phyloP scores from a whole-genome alignment of 2,797 vertebrate species.

The Eulemur coronatus region DNA sequence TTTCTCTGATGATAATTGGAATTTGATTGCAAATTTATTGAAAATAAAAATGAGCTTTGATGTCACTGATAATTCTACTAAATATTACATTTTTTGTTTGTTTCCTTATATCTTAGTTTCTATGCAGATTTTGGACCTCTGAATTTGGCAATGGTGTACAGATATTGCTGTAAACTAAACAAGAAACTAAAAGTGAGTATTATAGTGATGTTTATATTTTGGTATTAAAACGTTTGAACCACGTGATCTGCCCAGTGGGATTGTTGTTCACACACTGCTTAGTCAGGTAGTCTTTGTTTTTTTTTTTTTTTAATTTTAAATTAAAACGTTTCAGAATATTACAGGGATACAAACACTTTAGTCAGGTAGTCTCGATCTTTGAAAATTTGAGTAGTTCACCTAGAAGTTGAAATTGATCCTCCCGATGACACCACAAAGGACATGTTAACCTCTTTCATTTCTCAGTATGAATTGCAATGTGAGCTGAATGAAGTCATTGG shows the following conservation, averaged over 20 bases:
- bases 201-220: neutral
- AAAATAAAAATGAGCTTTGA: constrained; percentile 27
- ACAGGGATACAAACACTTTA: neutral
- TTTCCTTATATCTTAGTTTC: constrained; percentile 87
- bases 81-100: constrained; percentile 35
- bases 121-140: constrained; percentile 96
- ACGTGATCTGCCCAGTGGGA: neutral
- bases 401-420: constrained; percentile 46
- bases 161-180: constrained; percentile 98
- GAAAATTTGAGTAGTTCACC: neutral
- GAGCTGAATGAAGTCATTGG: constrained; percentile 61
- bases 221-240: neutral
- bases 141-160: constrained; percentile 94
- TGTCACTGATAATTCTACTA: constrained; percentile 33
- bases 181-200: constrained; percentile 97
- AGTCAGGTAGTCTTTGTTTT: neutral
- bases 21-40: neutral
- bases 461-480: constrained; percentile 49
- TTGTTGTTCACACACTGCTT: neutral
- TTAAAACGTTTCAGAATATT: too few species aligned
- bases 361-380: constrained; percentile 1
- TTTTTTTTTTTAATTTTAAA: too few species aligned
- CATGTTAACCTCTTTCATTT: constrained; percentile 46
- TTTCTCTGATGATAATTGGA: neutral
- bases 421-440: constrained; percentile 25